Evolutionary conservation across 1,140 invertebrate genomes (phyloP).

Genomic region (Drosophila albomicans): DNA sequence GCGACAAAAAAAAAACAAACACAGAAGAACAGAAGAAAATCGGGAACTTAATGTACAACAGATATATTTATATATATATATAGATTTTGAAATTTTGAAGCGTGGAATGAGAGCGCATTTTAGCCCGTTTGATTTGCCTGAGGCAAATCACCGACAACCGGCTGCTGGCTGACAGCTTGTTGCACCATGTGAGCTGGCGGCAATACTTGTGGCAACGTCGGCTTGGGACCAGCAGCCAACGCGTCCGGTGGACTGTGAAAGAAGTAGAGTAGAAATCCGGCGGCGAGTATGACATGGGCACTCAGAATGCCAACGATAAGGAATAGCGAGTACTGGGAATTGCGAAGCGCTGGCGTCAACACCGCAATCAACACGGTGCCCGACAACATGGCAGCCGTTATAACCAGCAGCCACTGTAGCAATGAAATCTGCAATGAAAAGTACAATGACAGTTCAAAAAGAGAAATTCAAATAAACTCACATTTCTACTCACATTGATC

Average conservation of each 20-base stretch:
- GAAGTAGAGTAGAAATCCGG: slow-evolving; percentile 93
- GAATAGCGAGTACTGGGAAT: slow-evolving; percentile 89
- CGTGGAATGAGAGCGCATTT: slow-evolving; percentile 34
- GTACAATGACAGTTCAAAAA: neutral
- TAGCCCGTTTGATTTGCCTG: slow-evolving; percentile 55
- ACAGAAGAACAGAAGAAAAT: neutral
- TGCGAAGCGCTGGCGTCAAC: slow-evolving; percentile 91
- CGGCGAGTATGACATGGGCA: slow-evolving; percentile 92
- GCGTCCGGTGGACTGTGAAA: slow-evolving; percentile 85
- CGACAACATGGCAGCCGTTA: slow-evolving; percentile 92
- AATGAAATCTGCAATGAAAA: slow-evolving; percentile 87
- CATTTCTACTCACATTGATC: slow-evolving; percentile 86
- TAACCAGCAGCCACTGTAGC: slow-evolving; percentile 95
- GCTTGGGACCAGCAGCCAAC: slow-evolving; percentile 1
- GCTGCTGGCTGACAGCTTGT: slow-evolving; percentile 17
- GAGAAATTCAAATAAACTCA: neutral
- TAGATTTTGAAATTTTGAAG: slow-evolving; percentile 2
- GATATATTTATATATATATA: slow-evolving; percentile 1
- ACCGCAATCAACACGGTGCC: slow-evolving; percentile 94
- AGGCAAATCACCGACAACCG: slow-evolving; percentile 12
- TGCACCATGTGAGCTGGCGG: too few relatives aligned
- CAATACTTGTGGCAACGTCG: slow-evolving; percentile 26
- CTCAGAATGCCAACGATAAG: slow-evolving; percentile 89
- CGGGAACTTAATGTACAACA: slow-evolving; percentile 50
- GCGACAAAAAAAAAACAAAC: slow-evolving; percentile 9